Percentiles rank a stretch among this genome's conserved stretches.
Conservation (phyloP, 2,888 invertebrate species). For the Timema podura region DNA sequence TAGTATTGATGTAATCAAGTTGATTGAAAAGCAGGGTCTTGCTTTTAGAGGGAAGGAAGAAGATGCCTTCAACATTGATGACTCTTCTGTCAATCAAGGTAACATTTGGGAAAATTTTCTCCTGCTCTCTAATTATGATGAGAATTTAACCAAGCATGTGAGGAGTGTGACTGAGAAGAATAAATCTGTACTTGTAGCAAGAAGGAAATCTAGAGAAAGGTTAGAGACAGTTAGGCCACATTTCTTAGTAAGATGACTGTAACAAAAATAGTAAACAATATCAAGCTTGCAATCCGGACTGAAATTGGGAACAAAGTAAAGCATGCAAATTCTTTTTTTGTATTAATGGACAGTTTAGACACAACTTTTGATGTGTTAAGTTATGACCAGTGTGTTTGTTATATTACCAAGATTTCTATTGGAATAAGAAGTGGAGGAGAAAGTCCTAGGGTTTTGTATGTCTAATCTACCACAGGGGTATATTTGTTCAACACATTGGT, state of each 20-base stretch:
- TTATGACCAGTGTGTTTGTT: not conserved
- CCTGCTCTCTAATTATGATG: not conserved
- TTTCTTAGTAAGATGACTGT: not conserved
- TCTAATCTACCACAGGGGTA: constrained; percentile 1
- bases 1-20: constrained; percentile 7
- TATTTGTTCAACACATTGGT: not conserved
- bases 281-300: not conserved
- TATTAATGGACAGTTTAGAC: not conserved
- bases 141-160: not conserved
- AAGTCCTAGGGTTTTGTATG: not conserved
- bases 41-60: not conserved
- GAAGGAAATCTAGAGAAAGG: not conserved
- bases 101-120: not conserved
- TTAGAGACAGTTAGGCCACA: not conserved
- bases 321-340: constrained; percentile 2
- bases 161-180: not conserved
- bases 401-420: not conserved
- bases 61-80: not conserved
- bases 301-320: not conserved
- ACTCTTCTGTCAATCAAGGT: not conserved
- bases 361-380: not conserved
- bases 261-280: not conserved
- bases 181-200: not conserved
- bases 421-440: not conserved
- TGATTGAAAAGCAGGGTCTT: constrained; percentile 8